Conservation (phyloP, 2,888 invertebrate genomes). For the Antitype chi region DNA sequence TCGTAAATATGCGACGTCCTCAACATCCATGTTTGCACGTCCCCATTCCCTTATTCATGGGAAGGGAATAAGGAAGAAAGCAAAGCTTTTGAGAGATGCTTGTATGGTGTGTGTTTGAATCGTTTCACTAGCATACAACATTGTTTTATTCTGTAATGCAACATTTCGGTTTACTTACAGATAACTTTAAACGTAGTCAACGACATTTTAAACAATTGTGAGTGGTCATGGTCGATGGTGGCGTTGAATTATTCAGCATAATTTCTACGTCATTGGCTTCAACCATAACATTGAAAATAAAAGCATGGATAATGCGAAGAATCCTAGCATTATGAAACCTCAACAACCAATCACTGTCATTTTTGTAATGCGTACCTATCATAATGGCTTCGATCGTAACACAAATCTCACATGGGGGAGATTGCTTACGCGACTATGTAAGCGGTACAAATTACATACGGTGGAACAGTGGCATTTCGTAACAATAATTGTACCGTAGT, state of each 20-base stretch:
- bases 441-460: conserved; percentile 74
- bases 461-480: conserved; percentile 77
- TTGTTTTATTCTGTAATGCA: conserved; percentile 15
- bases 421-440: conserved; percentile 69
- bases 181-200: neutral
- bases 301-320: conserved; percentile 15
- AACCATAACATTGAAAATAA: conserved; percentile 34
- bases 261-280: conserved; percentile 19
- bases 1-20: conserved; percentile 49
- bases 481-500: conserved; percentile 82
- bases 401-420: conserved; percentile 63
- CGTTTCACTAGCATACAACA: conserved; percentile 21
- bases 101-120: conserved; percentile 40
- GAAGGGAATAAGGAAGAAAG: conserved; percentile 61
- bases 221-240: conserved; percentile 14
- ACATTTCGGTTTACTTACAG: neutral
- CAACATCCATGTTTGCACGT: conserved; percentile 57
- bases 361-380: conserved; percentile 11
- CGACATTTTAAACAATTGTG: neutral
- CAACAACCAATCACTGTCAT: conserved; percentile 26
- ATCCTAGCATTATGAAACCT: conserved; percentile 12
- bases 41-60: conserved; percentile 64
- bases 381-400: conserved; percentile 59
- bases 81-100: conserved; percentile 33
- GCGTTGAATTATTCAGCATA: conserved; percentile 13